A percentile compares a stretch with the other conserved stretches of the same genome.
Conservation (phyloP, 2,888 invertebrate species). For the Drosophila phalerata region DNA sequence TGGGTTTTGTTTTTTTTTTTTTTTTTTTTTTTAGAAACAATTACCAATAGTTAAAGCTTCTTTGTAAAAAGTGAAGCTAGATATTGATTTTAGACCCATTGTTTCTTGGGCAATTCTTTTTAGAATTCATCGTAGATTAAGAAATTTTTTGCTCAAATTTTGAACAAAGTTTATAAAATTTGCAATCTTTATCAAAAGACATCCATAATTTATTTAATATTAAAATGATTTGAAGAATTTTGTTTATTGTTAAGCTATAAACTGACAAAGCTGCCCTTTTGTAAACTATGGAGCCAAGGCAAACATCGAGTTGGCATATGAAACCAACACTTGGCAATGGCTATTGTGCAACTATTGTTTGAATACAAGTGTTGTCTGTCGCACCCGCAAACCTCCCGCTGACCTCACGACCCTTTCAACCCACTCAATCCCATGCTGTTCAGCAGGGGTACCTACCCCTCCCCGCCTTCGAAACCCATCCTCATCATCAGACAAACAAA, state of each 20-base stretch:
- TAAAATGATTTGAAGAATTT: not conserved
- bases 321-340: slow-evolving; percentile 44
- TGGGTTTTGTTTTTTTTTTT: no score
- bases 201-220: not conserved
- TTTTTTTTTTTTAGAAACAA: no score
- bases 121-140: no score
- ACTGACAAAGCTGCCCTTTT: slow-evolving; percentile 25
- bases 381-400: slow-evolving; percentile 15
- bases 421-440: not conserved
- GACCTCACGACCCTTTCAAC: not conserved
- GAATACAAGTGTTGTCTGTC: slow-evolving; percentile 53
- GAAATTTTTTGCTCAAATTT: no score
- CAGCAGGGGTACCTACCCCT: not conserved
- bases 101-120: no score
- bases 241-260: not conserved
- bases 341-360: slow-evolving; percentile 57
- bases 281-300: slow-evolving; percentile 25
- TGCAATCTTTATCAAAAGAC: no score
- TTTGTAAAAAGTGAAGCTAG: no score
- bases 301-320: slow-evolving; percentile 37
- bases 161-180: no score
- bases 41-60: no score
- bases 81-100: no score
- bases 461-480: not conserved
- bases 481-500: slow-evolving; percentile 14